Base-by-base conservation (phyloP, 2,888 invertebrate species). In the Ichneumon xanthorius region DNA sequence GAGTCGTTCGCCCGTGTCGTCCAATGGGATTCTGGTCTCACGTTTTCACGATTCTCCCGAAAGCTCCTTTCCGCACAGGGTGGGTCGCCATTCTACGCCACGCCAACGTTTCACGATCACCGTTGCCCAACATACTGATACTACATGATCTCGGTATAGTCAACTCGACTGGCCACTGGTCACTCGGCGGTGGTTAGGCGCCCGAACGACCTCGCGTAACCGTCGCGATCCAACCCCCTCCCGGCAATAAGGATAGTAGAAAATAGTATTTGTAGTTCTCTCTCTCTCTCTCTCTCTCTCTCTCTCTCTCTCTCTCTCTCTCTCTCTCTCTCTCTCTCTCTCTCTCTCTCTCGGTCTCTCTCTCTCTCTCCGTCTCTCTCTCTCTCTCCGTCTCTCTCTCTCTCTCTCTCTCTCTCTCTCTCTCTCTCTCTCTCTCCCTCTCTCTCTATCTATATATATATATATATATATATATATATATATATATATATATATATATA, bases 1-100 rank as follows among this genome's bases (percentile, higher is more conserved):
- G 90, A 91, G 89, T 89, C 89, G 75, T 68, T 63, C 75, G 26
- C 53, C 71, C 71, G 63, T 58, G 61, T 87, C 89, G 89, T 84
- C 93, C 93, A 94, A 94, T 94, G 87, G 90, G 89, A 89, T 86
- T 86, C 91, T 93, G 93, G 93, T 93, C 92, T 93, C 93, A 37
- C 71, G n/a, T 91, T 93, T 30, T 92, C 93, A 91, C 91, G 91
- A 93, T 92, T 92, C 87, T 80, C 90, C 86, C 87, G 82, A 48
- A 63, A 72, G 82, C 63, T 80, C 77, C 85, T 82, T 82, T 75
- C 68, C 53, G 75, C 78, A 53, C 30, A 65, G 84, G 86, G 85
- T 86, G 83, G 82, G 83, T 87, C 82, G 80, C 80, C 84, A 86
- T 81, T 76, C 82, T 87, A 70, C 84, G 84, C 86, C 87, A 79